phyloP scores from a whole-genome alignment of 2,113 vertebrate genomes.

The Acrocephalus kingi region DNA sequence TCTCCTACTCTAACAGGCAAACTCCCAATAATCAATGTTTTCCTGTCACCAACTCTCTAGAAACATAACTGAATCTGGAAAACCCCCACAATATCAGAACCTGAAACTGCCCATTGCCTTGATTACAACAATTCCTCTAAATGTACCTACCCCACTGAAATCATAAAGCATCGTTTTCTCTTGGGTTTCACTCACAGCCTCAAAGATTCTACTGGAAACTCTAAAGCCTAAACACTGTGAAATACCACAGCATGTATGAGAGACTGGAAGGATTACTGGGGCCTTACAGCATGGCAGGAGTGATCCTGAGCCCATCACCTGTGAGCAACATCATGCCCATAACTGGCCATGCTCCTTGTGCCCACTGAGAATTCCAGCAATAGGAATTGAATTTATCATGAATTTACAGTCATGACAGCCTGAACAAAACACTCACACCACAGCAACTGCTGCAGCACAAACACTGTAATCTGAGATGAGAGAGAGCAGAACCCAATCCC shows the following conservation, averaged over 20 bases:
- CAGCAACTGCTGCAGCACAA: neutral
- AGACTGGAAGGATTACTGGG: neutral
- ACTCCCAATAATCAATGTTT: neutral
- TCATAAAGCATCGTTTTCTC: neutral
- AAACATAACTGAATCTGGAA: neutral
- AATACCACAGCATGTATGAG: neutral
- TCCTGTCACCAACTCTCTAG: neutral
- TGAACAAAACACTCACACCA: neutral
- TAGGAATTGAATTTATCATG: neutral
- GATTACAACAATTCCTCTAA: neutral
- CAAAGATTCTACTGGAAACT: neutral
- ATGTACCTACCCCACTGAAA: neutral
- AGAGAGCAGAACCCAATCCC: neutral
- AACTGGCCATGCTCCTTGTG: neutral
- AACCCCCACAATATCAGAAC: neutral
- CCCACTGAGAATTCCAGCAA: neutral
- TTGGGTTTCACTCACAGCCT: neutral
- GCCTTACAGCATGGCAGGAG: neutral
- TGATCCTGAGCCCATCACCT: neutral
- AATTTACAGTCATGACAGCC: neutral
- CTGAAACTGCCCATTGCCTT: neutral
- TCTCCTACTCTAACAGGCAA: neutral
- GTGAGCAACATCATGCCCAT: neutral
- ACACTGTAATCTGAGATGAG: neutral
- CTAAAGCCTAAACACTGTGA: neutral